These are phyloP conservation scores for Vesta saturnalis DNA, from an alignment of 2,888 invertebrate species.

Conservation along the genomic window DNA sequence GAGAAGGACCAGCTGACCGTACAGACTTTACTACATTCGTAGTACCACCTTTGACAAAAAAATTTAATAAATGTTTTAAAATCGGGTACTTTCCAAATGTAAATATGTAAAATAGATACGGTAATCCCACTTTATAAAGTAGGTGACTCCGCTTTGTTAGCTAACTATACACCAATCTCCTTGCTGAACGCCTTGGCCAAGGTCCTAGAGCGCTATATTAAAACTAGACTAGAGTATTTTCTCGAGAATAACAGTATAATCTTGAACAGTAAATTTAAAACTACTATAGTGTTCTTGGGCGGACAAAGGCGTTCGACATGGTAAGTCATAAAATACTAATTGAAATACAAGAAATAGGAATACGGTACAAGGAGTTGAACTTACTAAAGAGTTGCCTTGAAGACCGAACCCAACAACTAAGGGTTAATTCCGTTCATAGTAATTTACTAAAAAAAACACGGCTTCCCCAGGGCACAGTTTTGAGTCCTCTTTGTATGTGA, in stretches of 20 bases:
- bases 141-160: neutral
- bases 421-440: neutral
- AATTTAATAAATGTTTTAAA: neutral
- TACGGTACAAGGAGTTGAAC: neutral
- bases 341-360: neutral
- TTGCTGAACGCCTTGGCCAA: too few relatives aligned
- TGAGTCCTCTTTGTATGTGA: neutral
- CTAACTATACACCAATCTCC: neutral
- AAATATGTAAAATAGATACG: neutral
- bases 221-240: too few relatives aligned
- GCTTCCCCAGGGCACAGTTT: neutral
- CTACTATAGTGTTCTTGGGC: too few relatives aligned
- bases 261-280: too few relatives aligned
- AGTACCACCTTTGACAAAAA: neutral
- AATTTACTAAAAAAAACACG: neutral
- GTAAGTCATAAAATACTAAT: too few relatives aligned
- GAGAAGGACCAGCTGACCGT: neutral
- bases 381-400: neutral
- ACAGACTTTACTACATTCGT: neutral
- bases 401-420: too few relatives aligned
- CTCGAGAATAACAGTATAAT: neutral
- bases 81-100: neutral
- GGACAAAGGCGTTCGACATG: neutral
- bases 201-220: neutral
- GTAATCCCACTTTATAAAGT: neutral